Conservation (phyloP, 2,888 invertebrate genomes). For the Hemistola chrysoprasaria region DNA sequence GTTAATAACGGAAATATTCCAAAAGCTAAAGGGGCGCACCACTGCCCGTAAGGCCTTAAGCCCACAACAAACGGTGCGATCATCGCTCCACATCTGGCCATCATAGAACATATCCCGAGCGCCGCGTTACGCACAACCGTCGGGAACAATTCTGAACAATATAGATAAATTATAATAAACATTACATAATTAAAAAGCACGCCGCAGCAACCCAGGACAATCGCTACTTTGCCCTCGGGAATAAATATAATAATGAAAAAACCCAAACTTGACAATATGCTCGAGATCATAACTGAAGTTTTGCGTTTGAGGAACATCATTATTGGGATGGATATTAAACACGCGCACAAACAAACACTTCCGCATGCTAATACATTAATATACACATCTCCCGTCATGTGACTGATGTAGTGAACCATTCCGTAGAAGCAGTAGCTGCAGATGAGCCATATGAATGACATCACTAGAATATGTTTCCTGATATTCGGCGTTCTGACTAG, state of each 20-base stretch:
- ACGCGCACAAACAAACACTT: constrained; percentile 79
- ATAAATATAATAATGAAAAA: constrained; percentile 83
- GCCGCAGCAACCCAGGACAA: constrained; percentile 85
- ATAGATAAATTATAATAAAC: constrained; percentile 91
- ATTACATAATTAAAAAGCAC: constrained; percentile 90
- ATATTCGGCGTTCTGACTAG: constrained; percentile 86
- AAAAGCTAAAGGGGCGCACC: constrained; percentile 87
- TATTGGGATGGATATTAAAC: constrained; percentile 82
- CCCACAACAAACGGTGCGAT: constrained; percentile 90
- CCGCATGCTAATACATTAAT: constrained; percentile 90
- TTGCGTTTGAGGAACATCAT: constrained; percentile 85
- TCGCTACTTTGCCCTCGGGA: constrained; percentile 63
- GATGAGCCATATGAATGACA: constrained; percentile 89
- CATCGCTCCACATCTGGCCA: constrained; percentile 92
- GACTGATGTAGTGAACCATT: constrained; percentile 89
- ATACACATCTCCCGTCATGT: constrained; percentile 89
- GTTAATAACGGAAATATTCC: constrained; percentile 85
- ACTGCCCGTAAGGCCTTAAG: constrained; percentile 75
- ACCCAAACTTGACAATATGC: constrained; percentile 80
- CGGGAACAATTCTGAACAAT: constrained; percentile 92
- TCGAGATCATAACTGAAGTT: constrained; percentile 81
- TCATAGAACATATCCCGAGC: constrained; percentile 91
- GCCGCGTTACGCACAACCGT: constrained; percentile 93
- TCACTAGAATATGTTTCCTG: constrained; percentile 85
- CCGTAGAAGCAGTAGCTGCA: constrained; percentile 90